Evolutionary conservation across 2,113 vertebrate species (phyloP), one percentile per base, ranked within the genome.

Genomic region (Pseudopodoces humilis): DNA sequence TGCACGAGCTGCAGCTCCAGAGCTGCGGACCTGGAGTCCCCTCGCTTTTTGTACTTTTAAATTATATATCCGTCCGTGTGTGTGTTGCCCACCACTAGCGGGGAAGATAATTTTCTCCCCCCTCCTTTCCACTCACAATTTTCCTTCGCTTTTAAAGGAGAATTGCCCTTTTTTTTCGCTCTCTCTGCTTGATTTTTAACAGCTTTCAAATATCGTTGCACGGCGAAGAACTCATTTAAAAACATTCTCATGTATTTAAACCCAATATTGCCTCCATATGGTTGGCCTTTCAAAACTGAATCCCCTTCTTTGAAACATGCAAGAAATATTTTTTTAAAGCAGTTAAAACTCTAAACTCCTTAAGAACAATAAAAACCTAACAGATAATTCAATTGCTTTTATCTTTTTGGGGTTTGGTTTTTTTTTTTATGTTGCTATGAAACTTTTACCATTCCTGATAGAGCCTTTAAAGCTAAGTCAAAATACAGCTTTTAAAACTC

Each of bases 201-300:
- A 37, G 31, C 39, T 80, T 97, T 92, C 41, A 55, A 87, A 82
- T 76, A 46, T 22, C 39, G 63, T 79, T 47, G 33, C 30, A 25
- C 33, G 58, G 86, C 64, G 27, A 92, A 88, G 23, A 72, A 16
- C 33, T 71, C 21, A 43, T 86, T 86, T 86, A 65, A 63, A 77
- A 89, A 62, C 84, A n/a, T 65, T 63, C 71, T 70, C 63, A 1
- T 87, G 63, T 74, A 16, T 78, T 95, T 95, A 87, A 90, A 87
- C 5, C 4, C 43, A 85, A 62, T 90, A 87, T 95, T 95, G 87
- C 33, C 95, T 95, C 87, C 91, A 95, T 92, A 92, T 76, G 94
- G 41, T 14, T 65, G 70, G 81, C 86, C 91, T 95, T 91, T 92
- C 70, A 69, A 67, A 92, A 91, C 47, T 21, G 62, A 88, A 83